These are phyloP conservation scores for Parazoanthus swiftii DNA, from an alignment of 92 coral and sea anemone genomes.

Conservation along the genomic window DNA sequence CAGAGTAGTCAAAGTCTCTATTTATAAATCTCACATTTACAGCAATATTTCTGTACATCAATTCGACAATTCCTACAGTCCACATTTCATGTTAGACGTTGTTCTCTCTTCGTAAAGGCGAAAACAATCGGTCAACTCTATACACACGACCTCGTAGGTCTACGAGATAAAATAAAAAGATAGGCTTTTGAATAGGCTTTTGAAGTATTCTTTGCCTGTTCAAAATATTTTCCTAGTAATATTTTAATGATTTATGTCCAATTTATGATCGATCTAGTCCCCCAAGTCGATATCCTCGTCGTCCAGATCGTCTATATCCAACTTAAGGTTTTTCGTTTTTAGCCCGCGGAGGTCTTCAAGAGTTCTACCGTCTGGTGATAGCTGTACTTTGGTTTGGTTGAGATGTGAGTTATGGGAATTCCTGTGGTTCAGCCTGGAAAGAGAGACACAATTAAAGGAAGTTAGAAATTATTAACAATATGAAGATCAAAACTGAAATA, in stretches of 20 bases:
- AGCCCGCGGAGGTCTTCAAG: slow-evolving; percentile 96
- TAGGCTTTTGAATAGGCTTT: slow-evolving; percentile 8
- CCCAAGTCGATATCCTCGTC: slow-evolving; percentile 52
- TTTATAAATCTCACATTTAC: slow-evolving; percentile 55
- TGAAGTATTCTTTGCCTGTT: slow-evolving; percentile 18
- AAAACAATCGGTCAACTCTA: not conserved
- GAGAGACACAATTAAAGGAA: slow-evolving; percentile 34
- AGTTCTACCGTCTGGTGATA: slow-evolving; percentile 81
- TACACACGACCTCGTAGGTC: slow-evolving; percentile 8
- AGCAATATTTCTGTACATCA: slow-evolving; percentile 65
- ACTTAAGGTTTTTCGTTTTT: slow-evolving; percentile 73
- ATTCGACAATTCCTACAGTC: slow-evolving; percentile 40
- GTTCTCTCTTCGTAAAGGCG: slow-evolving; percentile 10
- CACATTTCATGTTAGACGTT: slow-evolving; percentile 29
- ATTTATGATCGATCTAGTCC: slow-evolving; percentile 23
- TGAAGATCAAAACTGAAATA: slow-evolving; percentile 7
- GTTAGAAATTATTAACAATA: slow-evolving; percentile 39
- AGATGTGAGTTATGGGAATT: slow-evolving; percentile 51
- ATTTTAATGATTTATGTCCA: slow-evolving; percentile 11
- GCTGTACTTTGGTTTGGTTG: slow-evolving; percentile 69
- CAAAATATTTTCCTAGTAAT: not conserved
- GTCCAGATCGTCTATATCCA: slow-evolving; percentile 56
- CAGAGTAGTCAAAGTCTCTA: slow-evolving; percentile 36
- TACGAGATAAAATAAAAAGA: slow-evolving; percentile 7
- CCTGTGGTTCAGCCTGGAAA: slow-evolving; percentile 61